Percentiles rank a stretch among this genome's conserved stretches.
Conservation (phyloP, 1,140 invertebrate species). For the Rhagoletis zephyria region DNA sequence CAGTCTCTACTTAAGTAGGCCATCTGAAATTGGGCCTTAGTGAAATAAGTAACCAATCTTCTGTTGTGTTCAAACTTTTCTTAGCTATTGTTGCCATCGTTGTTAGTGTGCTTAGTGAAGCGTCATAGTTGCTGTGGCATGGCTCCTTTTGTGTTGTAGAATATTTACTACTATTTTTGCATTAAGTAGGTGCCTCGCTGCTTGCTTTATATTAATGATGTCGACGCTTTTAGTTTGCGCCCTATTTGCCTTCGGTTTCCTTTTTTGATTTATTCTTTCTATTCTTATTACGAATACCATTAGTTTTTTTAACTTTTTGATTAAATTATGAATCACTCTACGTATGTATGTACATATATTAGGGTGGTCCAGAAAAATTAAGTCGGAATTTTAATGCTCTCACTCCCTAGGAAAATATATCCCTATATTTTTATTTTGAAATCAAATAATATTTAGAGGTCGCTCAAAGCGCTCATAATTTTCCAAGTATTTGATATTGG, state of each 20-base stretch:
- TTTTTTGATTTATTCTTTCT: not conserved
- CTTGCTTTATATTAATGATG: not conserved
- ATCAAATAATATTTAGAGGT: too few species aligned
- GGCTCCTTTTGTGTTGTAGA: not conserved
- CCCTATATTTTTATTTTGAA: too few species aligned
- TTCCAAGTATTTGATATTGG: too few species aligned
- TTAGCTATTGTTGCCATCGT: not conserved
- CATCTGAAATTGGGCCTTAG: too few species aligned
- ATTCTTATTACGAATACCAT: not conserved
- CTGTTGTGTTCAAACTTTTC: not conserved
- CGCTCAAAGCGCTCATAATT: too few species aligned
- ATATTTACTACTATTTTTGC: not conserved
- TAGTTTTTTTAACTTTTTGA: not conserved
- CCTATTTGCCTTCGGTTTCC: not conserved
- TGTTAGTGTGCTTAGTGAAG: slow-evolving; percentile 4
- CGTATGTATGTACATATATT: too few species aligned
- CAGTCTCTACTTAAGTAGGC: too few species aligned
- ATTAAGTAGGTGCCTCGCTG: not conserved
- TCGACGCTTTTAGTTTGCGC: not conserved
- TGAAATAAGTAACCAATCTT: not conserved
- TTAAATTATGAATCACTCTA: not conserved
- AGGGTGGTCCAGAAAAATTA: too few species aligned
- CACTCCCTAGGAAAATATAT: too few species aligned
- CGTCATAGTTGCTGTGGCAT: not conserved
- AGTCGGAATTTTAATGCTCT: too few species aligned